Base-by-base conservation (phyloP, 2,113 vertebrate species). In the Pelobates fuscus region DNA sequence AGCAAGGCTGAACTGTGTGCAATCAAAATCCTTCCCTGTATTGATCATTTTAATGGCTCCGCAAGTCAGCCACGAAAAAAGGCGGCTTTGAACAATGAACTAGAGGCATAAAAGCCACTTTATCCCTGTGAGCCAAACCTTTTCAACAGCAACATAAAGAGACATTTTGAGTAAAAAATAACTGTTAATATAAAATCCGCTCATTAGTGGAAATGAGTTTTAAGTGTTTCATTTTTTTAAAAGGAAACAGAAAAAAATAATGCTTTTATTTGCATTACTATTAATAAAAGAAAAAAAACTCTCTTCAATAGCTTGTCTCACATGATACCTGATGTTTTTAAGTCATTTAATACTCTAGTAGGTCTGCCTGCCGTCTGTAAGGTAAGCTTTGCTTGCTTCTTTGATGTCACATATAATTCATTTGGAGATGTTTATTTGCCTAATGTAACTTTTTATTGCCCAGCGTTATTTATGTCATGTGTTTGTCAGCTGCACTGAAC, bases 381-480 rank as follows among this genome's bases (percentile, higher is more conserved):
- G 81, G 88, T 86, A 90, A 79, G 82, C 85, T 88, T 88, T 90
- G 88, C 90, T 92, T 88, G 87, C 87, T 86, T 86, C 84, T 82
- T 81, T 79, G 87, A 87, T 81, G 88, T 87, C 87, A 84, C 82
- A 71, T 86, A 86, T 88, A 89, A 90, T 86, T 92, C 89, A 86
- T 87, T 81, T 81, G 78, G 81, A 89, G 89, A 89, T 87, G 84
- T 91, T 91, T 91, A 92, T 92, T 92, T 92, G 87, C 88, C 85
- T 92, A 90, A 92, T 88, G 87, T 86, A 89, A 88, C 86, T 89
- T 90, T 86, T 89, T 76, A 60, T 76, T 67, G 37, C 55, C 86
- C 85, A 43, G 67, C 81, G 80, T 91, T 88, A 91, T 91, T 92
- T 90, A 91, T 90, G 86, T 76, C 79, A 77, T 78, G 78, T 82